Evolutionary conservation across 1,140 invertebrate species (phyloP).

Genomic region (Drosophila quadrilineata): DNA sequence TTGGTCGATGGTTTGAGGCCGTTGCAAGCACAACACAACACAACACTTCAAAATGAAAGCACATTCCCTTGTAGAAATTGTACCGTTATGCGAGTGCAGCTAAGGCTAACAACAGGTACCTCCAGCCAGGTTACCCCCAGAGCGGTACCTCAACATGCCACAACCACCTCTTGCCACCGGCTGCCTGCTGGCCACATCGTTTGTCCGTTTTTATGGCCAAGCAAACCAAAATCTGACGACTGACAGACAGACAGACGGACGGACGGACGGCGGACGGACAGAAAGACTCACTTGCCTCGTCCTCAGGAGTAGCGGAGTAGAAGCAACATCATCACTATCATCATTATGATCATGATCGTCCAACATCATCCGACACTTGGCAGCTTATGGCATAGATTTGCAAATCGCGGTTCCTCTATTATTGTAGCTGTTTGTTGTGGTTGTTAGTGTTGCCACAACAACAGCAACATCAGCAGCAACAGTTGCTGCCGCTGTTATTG

Average conservation of each 20-base stretch:
- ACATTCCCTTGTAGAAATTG: conserved; percentile 79
- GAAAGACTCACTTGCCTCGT: conserved; percentile 21
- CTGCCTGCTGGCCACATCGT: conserved; percentile 52
- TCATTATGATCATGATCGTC: conserved; percentile 39
- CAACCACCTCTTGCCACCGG: too few species aligned
- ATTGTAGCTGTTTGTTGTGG: conserved; percentile 78
- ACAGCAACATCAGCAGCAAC: conserved; percentile 25
- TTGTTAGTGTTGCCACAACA: conserved; percentile 64
- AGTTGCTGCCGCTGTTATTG: conserved; percentile 62
- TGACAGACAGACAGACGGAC: neutral
- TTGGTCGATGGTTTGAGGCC: too few species aligned
- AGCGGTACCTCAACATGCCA: too few species aligned
- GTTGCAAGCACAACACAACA: conserved; percentile 69
- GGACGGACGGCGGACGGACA: conserved; percentile 1
- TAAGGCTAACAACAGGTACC: conserved; percentile 32
- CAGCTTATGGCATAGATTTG: conserved; percentile 76
- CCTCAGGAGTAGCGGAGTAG: conserved; percentile 36
- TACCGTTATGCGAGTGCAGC: conserved; percentile 60
- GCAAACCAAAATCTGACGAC: conserved; percentile 11
- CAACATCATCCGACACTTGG: conserved; percentile 72
- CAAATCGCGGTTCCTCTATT: conserved; percentile 70
- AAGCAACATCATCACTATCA: conserved; percentile 9
- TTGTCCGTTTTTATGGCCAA: conserved; percentile 54
- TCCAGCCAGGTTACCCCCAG: too few species aligned
- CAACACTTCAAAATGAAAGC: conserved; percentile 80